Percentiles rank a stretch among this genome's conserved stretches.
phyloP scores from a whole-genome alignment of 2,888 invertebrate species.

The Machimus rusticus region DNA sequence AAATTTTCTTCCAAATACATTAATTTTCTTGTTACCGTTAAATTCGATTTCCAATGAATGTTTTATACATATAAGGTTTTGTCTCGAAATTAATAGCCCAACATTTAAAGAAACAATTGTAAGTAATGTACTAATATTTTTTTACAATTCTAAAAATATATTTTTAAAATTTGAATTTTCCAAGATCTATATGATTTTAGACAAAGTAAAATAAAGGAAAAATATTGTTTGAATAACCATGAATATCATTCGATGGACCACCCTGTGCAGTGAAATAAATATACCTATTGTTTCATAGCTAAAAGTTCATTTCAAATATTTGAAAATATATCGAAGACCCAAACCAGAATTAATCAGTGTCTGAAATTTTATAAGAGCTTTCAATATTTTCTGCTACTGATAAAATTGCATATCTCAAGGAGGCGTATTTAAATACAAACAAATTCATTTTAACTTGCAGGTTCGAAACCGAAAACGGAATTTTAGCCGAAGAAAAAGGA shows the following conservation, averaged over 20 bases:
- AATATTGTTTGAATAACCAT: background rate
- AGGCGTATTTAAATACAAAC: background rate
- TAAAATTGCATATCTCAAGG: background rate
- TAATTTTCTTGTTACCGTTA: too few species aligned
- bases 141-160: too few species aligned
- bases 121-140: too few species aligned
- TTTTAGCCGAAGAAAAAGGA: conserved; percentile 65
- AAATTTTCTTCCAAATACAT: too few species aligned
- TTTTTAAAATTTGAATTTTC: too few species aligned
- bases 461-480: conserved; percentile 68
- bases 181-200: too few species aligned
- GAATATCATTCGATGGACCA: background rate
- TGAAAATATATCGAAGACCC: background rate
- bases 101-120: too few species aligned
- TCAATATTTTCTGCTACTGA: background rate
- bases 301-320: background rate
- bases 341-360: background rate
- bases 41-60: too few species aligned
- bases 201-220: too few species aligned
- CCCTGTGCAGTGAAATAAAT: background rate
- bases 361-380: background rate
- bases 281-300: background rate
- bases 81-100: too few species aligned
- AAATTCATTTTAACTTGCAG: conserved; percentile 53
- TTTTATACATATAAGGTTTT: too few species aligned